A percentile compares a stretch with the other conserved stretches of the same genome.
These are phyloP conservation scores for Malacoraja senta DNA, from an alignment of 2,797 vertebrate species.

Conservation along the genomic window DNA sequence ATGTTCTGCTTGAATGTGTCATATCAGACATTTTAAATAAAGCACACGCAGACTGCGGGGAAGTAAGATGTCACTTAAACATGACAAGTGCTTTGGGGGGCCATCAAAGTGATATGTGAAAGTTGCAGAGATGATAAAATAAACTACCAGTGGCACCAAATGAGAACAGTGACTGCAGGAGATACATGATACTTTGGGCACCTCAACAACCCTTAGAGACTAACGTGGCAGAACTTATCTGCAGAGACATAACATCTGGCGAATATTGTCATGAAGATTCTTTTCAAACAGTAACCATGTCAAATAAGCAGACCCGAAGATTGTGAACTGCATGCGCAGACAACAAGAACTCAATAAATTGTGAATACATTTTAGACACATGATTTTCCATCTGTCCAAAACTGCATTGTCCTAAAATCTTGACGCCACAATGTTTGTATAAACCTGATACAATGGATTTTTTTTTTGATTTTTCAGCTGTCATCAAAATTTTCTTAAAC, in stretches of 20 bases:
- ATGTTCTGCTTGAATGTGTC: not conserved
- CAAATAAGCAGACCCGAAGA: not conserved
- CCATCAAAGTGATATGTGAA: not conserved
- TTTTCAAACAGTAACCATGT: not conserved
- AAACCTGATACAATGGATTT: not conserved
- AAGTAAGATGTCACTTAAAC: not conserved
- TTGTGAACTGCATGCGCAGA: not conserved
- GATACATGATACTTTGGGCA: conserved; percentile 6
- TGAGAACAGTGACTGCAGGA: not conserved
- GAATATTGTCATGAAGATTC: conserved; percentile 22
- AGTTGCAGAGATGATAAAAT: conserved; percentile 1
- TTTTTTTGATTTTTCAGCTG: not conserved
- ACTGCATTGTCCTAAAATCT: not conserved
- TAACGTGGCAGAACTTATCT: conserved; percentile 20
- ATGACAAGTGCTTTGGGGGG: not conserved
- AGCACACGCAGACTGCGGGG: not conserved
- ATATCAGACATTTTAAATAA: not conserved
- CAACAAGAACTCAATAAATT: not conserved
- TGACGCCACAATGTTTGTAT: not conserved
- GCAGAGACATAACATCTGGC: conserved; percentile 31
- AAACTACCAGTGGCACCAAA: conserved; percentile 5
- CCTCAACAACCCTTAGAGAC: conserved; percentile 1
- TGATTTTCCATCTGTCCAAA: not conserved
- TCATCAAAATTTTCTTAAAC: not conserved
- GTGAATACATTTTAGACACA: conserved; percentile 17